Percentiles rank a stretch among this genome's conserved stretches.
Evolutionary conservation across 2,797 vertebrate genomes (phyloP).

Genomic region (Vultur gryphus): DNA sequence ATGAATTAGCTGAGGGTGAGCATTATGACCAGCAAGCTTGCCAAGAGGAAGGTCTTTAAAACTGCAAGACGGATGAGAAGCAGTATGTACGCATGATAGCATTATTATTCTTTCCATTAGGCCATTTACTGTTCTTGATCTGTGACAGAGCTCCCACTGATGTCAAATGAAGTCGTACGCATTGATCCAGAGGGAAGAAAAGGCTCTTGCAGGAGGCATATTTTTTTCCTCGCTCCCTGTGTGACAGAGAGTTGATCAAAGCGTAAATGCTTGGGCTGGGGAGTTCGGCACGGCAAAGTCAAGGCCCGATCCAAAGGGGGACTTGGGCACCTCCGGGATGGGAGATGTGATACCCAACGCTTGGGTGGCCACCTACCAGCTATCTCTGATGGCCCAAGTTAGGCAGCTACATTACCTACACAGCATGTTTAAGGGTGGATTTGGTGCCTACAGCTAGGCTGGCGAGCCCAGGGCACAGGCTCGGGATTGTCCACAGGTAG

Average conservation of each 20-base stretch:
- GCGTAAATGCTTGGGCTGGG: neutral
- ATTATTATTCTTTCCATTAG: conserved; percentile 39
- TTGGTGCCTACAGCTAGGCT: neutral
- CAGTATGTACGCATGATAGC: neutral
- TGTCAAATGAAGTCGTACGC: neutral
- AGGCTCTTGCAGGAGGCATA: neutral
- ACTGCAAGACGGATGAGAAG: neutral
- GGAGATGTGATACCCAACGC: fast-evolving
- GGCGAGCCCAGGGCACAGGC: neutral
- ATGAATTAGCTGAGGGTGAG: neutral
- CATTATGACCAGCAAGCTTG: neutral
- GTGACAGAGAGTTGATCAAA: conserved; percentile 21
- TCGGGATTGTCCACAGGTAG: neutral
- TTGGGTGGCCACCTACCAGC: neutral
- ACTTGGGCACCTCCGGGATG: neutral
- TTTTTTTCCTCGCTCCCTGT: neutral
- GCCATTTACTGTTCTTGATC: conserved; percentile 35
- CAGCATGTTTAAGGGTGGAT: neutral
- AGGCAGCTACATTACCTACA: neutral
- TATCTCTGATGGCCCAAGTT: neutral
- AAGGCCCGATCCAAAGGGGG: neutral
- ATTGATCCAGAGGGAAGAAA: conserved; percentile 23
- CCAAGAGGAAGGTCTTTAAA: conserved; percentile 24
- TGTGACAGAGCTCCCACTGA: neutral
- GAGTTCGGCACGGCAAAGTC: neutral